Base-by-base conservation (phyloP, 1,140 invertebrate genomes). In the Ceratina calcarata region DNA sequence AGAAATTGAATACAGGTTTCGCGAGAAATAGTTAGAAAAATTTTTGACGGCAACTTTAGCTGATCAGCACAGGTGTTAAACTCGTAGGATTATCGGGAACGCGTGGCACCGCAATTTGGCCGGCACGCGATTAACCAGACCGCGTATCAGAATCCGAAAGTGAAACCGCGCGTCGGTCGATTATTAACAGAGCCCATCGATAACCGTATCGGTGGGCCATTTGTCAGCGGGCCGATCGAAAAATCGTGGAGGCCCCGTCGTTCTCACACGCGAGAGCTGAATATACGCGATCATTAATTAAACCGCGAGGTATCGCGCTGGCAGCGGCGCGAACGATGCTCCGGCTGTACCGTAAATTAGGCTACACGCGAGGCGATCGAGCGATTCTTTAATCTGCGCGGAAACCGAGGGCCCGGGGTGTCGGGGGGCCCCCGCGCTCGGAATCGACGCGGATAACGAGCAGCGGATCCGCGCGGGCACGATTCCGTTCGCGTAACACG, bases 271-370 rank as follows among this genome's bases (percentile, higher is more conserved):
- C 80, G 55, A 78, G 57, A 13, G 27, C 22, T 57, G 71, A 70
- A 66, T 78, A 65, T 45, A 67, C 62, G 55, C 75, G 68, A 62
- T 67, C 80, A n/a, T 81, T 81, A 78, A 81, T 81, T 81, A 78
- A 70, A 69, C 76, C 68, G 51, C 61, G 68, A 22, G 64, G 60
- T 51, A 64, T 71, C 69, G 45, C 37, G 79, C 73, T 8, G 62
- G 2, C 13, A 77, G 37, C 55, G 57, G 72, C 55, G 64, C 53
- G 60, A 49, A 64, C 24, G 32, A 53, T 16, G 49, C 49, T 57
- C 49, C 37, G 18, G n/a, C 57, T 2, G 16, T 51, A 2, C 65
- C 66, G 74, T 77, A 70, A 81, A 81, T 81, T 81, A 71, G 79
- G 74, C n/a, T 66, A 53, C 66, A 51, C 65, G 62, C 64, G 65